These are phyloP conservation scores for Congeria kusceri DNA, from an alignment of 2,888 invertebrate genomes.

Conservation along the genomic window DNA sequence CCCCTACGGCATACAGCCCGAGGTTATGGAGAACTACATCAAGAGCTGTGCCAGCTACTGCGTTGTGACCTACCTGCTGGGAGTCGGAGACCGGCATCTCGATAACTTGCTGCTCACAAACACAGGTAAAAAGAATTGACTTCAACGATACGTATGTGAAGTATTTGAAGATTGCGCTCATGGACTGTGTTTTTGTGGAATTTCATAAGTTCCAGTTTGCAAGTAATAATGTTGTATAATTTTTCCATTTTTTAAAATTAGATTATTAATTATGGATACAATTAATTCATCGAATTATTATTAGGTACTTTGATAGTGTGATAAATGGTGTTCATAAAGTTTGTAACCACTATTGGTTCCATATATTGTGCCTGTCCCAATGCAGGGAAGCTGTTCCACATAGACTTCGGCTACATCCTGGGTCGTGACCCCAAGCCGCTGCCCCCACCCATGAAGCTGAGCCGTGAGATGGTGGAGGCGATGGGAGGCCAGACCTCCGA, in stretches of 20 bases:
- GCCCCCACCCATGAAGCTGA: slow-evolving; percentile 99
- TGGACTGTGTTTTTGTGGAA: too few relatives aligned
- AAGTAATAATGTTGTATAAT: too few relatives aligned
- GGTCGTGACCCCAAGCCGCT: slow-evolving; percentile 99
- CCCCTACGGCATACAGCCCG: slow-evolving; percentile 95
- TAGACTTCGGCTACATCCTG: slow-evolving; percentile 96
- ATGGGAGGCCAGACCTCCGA: slow-evolving; percentile 89
- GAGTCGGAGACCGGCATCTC: slow-evolving; percentile 98
- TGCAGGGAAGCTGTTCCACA: slow-evolving; percentile 84
- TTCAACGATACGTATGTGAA: too few relatives aligned
- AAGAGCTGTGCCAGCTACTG: slow-evolving; percentile 95
- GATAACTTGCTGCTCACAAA: slow-evolving; percentile 97
- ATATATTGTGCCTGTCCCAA: too few relatives aligned
- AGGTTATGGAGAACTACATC: slow-evolving; percentile 99
- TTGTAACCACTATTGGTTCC: too few relatives aligned
- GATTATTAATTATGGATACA: too few relatives aligned
- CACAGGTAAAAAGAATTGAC: slow-evolving; percentile 90
- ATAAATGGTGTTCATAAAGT: too few relatives aligned
- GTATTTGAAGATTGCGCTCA: too few relatives aligned
- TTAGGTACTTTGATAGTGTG: too few relatives aligned
- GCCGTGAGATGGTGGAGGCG: slow-evolving; percentile 99
- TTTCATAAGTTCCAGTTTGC: too few relatives aligned
- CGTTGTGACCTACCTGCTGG: slow-evolving; percentile 98
- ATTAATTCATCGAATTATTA: too few relatives aligned
- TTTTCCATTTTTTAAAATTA: too few relatives aligned